These are phyloP conservation scores for Peromyscus eremicus DNA, from an alignment of 2,797 vertebrate species.

Conservation along the genomic window DNA sequence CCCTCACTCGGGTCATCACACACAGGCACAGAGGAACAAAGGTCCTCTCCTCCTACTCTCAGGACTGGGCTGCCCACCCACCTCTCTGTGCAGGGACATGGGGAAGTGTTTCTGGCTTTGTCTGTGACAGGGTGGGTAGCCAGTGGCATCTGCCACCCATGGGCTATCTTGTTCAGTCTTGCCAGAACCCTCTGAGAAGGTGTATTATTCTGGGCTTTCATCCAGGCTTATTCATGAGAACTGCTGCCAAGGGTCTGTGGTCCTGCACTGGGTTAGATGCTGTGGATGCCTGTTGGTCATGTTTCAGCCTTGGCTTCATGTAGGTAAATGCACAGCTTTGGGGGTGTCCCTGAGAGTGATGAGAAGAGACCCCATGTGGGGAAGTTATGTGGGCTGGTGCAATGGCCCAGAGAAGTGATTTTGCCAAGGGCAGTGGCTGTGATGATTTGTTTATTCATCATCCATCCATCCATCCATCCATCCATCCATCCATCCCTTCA, in stretches of 20 bases:
- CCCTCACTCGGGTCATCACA: too few species aligned
- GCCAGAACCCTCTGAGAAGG: neutral
- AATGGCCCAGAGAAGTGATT: neutral
- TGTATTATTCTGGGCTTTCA: neutral
- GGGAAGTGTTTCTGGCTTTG: neutral
- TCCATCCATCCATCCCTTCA: fast-evolving
- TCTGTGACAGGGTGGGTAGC: neutral
- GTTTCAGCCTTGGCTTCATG: neutral
- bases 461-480: neutral
- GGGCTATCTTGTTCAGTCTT: neutral
- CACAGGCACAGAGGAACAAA: neutral
- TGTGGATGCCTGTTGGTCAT: neutral
- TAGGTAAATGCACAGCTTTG: neutral
- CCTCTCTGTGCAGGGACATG: neutral
- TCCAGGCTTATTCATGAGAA: neutral
- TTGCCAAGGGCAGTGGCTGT: neutral
- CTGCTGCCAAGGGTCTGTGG: neutral
- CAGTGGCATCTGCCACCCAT: neutral
- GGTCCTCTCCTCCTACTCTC: neutral
- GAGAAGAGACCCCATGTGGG: neutral
- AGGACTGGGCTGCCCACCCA: neutral
- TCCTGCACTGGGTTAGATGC: neutral
- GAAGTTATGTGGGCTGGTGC: neutral
- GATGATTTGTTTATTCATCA: neutral
- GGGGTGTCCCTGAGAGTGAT: neutral